Percentiles rank a stretch among this genome's conserved stretches.
phyloP scores from a whole-genome alignment of 2,797 vertebrate species.

The Gymnopithys bicolor region DNA sequence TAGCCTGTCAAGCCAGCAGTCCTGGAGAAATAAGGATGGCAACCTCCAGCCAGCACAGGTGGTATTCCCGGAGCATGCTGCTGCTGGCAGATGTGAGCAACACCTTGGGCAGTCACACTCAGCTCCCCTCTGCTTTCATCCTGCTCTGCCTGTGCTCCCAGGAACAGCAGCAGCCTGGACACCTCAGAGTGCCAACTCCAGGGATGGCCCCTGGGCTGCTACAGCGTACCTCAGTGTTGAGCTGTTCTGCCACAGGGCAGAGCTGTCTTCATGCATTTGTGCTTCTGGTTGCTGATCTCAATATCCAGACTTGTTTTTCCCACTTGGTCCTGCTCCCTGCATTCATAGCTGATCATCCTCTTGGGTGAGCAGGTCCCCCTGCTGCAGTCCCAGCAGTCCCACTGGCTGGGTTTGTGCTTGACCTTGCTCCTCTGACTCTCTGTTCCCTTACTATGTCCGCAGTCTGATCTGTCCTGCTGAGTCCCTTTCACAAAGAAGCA shows the following conservation, averaged over 20 bases:
- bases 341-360: neutral
- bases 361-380: neutral
- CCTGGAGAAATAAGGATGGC: neutral
- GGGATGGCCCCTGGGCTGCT: neutral
- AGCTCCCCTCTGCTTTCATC: neutral
- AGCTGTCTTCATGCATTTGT: neutral
- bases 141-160: neutral
- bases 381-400: neutral
- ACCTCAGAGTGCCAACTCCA: neutral
- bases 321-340: neutral
- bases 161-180: neutral
- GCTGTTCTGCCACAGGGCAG: neutral
- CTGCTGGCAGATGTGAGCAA: neutral
- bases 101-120: neutral
- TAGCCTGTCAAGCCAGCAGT: neutral
- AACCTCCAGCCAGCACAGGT: neutral
- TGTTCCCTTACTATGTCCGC: neutral
- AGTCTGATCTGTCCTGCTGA: neutral
- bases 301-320: fast-evolving
- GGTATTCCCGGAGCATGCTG: neutral
- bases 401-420: neutral
- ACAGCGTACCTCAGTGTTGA: fast-evolving
- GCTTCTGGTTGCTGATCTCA: neutral
- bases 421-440: neutral
- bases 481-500: neutral